Conservation (phyloP, 1,140 invertebrate species). For the Drosophila willistoni region DNA sequence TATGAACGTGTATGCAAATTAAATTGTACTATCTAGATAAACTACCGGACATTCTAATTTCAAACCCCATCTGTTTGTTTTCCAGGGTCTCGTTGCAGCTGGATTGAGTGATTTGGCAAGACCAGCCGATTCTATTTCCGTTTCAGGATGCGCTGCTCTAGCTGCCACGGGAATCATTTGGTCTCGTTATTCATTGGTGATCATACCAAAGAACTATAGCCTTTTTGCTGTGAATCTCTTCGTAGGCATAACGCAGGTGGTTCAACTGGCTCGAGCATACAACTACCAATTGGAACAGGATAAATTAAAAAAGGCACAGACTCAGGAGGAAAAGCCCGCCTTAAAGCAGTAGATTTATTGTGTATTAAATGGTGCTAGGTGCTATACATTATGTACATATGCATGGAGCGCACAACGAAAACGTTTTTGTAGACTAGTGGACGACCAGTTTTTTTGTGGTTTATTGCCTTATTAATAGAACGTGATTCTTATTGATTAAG, state of each 20-base stretch:
- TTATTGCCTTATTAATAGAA: conserved; percentile 54
- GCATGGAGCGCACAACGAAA: conserved; percentile 56
- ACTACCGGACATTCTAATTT: background rate
- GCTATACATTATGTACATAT: conserved; percentile 34
- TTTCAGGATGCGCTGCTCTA: conserved; percentile 92
- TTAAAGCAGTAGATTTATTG: conserved; percentile 29
- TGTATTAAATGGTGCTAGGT: conserved; percentile 24
- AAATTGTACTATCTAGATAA: background rate
- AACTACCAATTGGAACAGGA: conserved; percentile 66
- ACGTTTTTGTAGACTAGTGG: conserved; percentile 29
- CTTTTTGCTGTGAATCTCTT: conserved; percentile 79
- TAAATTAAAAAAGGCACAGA: conserved; percentile 50
- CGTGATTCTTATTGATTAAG: conserved; percentile 71
- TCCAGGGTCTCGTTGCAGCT: conserved; percentile 93
- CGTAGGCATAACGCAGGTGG: conserved; percentile 72
- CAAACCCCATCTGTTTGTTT: background rate
- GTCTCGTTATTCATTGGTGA: conserved; percentile 79
- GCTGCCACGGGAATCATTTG: conserved; percentile 85
- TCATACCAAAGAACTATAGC: conserved; percentile 80
- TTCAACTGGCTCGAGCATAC: conserved; percentile 70
- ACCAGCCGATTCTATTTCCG: conserved; percentile 95
- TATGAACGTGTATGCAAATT: background rate
- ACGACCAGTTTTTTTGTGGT: conserved; percentile 58
- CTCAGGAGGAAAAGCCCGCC: conserved; percentile 29
- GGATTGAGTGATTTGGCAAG: conserved; percentile 95